Base-by-base conservation (phyloP, 2,113 vertebrate species). In the Struthidea cinerea region DNA sequence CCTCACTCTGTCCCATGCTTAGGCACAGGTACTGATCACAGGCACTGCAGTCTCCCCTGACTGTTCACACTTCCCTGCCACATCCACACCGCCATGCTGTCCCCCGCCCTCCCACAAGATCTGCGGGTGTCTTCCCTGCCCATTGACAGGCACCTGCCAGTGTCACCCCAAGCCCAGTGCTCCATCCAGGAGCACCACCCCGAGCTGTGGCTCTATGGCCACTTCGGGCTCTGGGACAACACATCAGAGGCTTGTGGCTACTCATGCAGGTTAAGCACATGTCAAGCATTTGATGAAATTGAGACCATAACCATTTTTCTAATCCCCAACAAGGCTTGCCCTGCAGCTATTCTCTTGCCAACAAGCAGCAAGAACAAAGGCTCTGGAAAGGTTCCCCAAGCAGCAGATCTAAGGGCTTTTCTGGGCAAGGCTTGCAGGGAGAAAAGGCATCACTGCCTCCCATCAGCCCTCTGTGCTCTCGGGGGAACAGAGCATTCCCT, bases 41-140 rank as follows among this genome's bases (percentile, higher is more conserved):
- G 59, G 44, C 5, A 3, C 53, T 52, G 63, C 39, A 41, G 46
- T 47, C 6, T 46, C 21, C 26, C 2, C 24, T 1, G 3, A 42
- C 41, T 78, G 55, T 67, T 33, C 61, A 50, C 27, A 15, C 15
- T 32, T 11, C 33, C 55, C 64, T 92, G 82, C 11, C 55, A 50
- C 2, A 0, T n/a, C 46, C 55, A 46, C 0, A 0, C 39, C 1
- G 0, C 30, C n/a, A 39, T 2, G 1, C 53, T n/a, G 57, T 26
- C 28, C 46, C 33, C 35, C 47, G 41, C 26, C 16, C 22, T 64
- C 21, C 39, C 46, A 37, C 16, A 42, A 1, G 2, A 84, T 41
- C 41, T 33, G 37, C 7, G 13, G 26, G 16, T 0, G 0, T 14
- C 27, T 74, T n/a, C 11, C n/a, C 24, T 33, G 6, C 42, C 78